Evolutionary conservation across 2,797 vertebrate genomes (phyloP), one percentile per base, ranked within the genome.

Genomic region (Anabas testudineus): DNA sequence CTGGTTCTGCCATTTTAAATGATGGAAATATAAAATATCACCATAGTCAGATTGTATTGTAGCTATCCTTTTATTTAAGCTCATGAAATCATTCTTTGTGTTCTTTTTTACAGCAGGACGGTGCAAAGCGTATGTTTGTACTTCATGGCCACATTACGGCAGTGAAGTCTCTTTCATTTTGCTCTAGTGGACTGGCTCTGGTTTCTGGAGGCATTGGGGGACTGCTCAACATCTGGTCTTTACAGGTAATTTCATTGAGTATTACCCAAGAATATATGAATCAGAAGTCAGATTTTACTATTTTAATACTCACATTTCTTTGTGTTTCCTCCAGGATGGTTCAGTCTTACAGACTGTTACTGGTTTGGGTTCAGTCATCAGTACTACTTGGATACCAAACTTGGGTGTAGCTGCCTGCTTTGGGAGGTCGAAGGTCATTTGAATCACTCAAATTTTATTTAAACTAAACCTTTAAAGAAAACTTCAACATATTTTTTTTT

Each of bases 201-300:
- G 90, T 93, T 37, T 94, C 95, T 53, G 95, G 95, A 57, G 95
- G 94, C 57, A 94, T 94, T 1, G 94, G 94, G 7, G 94, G 95
- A 2, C 85, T 95, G 59, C 92, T 95, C 52, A 95, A 95, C 84
- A 90, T 95, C 86, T 95, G 95, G 95, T 95, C 95, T 73, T 84
- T 95, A 59, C 91, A 92, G 89, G 95, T 95, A 41, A n/a, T 5
- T 19, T 22, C 21, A 2, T 30, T 39, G 13, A 60, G 2, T 51
- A 10, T 43, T 7, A 28, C 7, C 32, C 0, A n/a, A n/a, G 52
- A 28, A 36, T 32, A 37, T 56, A 43, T 36, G 18, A 26, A 21
- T 46, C n/a, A 51, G 0, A 32, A 7, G 14, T 71, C 6, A 49
- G 0, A 34, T 39, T 32, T 30, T 0, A 62, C 2, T 48, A 21